Evolutionary conservation across 2,797 vertebrate species (phyloP).

Genomic region (Lithobates pipiens): DNA sequence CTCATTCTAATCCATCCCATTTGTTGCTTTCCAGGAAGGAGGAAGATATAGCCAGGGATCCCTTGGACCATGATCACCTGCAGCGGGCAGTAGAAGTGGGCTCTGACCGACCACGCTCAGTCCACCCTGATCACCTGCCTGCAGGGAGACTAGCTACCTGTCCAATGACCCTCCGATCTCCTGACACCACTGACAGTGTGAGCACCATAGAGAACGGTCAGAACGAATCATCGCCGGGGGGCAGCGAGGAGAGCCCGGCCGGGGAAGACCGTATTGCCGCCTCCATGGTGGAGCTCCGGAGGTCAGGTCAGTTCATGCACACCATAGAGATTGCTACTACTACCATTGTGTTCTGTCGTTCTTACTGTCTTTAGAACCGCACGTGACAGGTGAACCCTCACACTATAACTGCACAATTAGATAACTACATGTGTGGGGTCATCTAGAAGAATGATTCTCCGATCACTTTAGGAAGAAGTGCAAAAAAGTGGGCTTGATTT

Average conservation of each 20-base stretch:
- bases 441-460: too few species aligned
- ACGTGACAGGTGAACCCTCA: too few species aligned
- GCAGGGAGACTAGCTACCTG: neutral
- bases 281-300: conserved; percentile 50
- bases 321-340: too few species aligned
- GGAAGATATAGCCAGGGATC: neutral
- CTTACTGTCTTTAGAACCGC: too few species aligned
- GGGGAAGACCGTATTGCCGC: conserved; percentile 33
- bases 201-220: conserved; percentile 23
- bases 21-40: conserved; percentile 1
- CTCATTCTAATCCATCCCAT: neutral
- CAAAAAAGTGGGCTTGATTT: too few species aligned
- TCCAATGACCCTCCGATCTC: conserved; percentile 57
- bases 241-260: neutral
- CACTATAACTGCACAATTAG: too few species aligned
- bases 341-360: too few species aligned
- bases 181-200: conserved; percentile 39
- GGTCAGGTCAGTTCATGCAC: conserved; percentile 45
- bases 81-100: neutral
- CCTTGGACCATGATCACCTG: neutral
- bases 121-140: neutral
- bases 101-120: neutral
- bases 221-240: conserved; percentile 3
- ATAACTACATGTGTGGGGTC: too few species aligned
- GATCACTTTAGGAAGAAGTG: too few species aligned